Conservation (phyloP, 2,113 vertebrate species). For the Pseudopodoces humilis region DNA sequence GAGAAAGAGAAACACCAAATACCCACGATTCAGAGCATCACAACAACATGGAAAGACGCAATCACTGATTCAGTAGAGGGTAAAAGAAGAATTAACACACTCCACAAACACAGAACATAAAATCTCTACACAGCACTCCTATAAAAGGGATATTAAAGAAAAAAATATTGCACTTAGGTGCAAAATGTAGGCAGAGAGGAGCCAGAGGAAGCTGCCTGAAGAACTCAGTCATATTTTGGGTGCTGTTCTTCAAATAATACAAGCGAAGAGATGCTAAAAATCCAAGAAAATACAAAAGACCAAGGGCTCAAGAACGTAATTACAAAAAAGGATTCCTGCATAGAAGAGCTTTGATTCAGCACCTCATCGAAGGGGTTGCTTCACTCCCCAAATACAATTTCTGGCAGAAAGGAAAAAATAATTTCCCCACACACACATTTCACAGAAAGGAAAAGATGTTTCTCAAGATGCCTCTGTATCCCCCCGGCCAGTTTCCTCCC, state of each 20-base stretch:
- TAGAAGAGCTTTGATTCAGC: neutral
- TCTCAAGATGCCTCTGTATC: too few relatives aligned
- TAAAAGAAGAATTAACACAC: neutral
- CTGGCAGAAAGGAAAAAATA: neutral
- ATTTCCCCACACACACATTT: too few relatives aligned
- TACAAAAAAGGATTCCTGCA: neutral
- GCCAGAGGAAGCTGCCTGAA: neutral
- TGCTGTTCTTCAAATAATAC: neutral
- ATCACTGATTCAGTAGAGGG: neutral
- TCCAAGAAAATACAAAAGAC: neutral
- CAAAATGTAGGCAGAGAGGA: neutral
- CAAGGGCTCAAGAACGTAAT: fast-evolving
- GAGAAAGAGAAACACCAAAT: neutral
- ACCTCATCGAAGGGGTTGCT: neutral
- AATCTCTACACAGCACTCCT: fast-evolving
- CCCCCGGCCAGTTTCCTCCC: too few relatives aligned
- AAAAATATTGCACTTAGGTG: neutral
- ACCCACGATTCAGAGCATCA: neutral
- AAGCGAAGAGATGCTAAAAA: neutral
- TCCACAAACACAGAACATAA: fast-evolving
- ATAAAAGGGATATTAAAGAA: neutral
- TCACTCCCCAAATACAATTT: neutral
- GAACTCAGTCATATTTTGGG: neutral
- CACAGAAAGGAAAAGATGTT: neutral
- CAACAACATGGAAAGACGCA: neutral